Percentiles rank a stretch among this genome's conserved stretches.
Evolutionary conservation across 1,140 invertebrate genomes (phyloP).

Genomic region (Meloidogyne hapla): DNA sequence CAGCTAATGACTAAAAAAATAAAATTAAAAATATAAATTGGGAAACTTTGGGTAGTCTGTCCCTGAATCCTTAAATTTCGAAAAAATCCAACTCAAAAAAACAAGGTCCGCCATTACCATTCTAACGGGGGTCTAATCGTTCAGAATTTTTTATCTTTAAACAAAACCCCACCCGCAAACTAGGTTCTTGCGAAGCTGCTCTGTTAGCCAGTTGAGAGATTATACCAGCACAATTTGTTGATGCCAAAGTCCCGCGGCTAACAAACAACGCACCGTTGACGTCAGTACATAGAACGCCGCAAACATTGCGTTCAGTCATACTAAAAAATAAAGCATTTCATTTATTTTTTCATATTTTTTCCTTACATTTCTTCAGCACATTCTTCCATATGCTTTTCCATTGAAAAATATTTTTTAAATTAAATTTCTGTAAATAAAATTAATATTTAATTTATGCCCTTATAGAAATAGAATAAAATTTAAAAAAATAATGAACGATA

Average conservation of each 20-base stretch:
- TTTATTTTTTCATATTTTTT: background rate
- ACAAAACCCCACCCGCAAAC: conserved; percentile 9
- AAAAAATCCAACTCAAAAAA: no score
- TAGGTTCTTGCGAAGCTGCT: conserved; percentile 25
- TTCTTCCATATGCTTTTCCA: conserved; percentile 39
- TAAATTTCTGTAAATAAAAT: no score
- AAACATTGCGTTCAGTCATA: conserved; percentile 21
- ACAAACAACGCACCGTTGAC: conserved; percentile 22
- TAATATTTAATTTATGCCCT: no score
- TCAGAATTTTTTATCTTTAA: no score
- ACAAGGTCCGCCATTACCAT: no score
- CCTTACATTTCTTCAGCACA: conserved; percentile 37
- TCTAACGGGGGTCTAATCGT: no score
- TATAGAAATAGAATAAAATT: no score
- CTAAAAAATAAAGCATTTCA: conserved; percentile 16
- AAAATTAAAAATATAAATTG: background rate
- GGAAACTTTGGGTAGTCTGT: no score
- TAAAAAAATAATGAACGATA: no score
- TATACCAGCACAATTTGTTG: conserved; percentile 34
- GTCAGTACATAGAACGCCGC: conserved; percentile 36
- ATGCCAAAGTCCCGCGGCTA: conserved; percentile 14
- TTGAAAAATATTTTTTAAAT: background rate
- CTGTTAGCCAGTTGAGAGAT: conserved; percentile 32
- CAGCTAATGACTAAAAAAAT: conserved; percentile 9
- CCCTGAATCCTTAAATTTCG: no score